A percentile compares a stretch with the other conserved stretches of the same genome.
These are phyloP conservation scores for Heterodera carotae DNA, from an alignment of 1,140 invertebrate species.

Conservation along the genomic window DNA sequence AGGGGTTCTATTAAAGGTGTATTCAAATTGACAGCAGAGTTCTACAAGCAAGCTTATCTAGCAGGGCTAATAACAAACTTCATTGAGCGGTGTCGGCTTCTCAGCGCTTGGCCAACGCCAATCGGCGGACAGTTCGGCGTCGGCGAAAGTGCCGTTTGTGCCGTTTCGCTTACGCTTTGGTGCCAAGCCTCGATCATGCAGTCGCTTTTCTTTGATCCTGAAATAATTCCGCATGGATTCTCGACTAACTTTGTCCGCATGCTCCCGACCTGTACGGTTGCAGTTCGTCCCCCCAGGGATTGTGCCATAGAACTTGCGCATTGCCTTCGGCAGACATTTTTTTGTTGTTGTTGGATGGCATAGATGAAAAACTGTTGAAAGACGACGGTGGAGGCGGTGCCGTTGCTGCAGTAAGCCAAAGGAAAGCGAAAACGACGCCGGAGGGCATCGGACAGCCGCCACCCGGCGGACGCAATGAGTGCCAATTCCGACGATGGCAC, in stretches of 20 bases:
- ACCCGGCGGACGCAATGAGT: background rate
- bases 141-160: background rate
- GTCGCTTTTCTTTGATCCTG: background rate
- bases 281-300: constrained; percentile 1
- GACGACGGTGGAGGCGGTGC: background rate
- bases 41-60: no score
- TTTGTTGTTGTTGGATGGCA: background rate
- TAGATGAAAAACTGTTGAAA: background rate
- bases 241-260: background rate
- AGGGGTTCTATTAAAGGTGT: no score
- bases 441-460: background rate
- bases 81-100: background rate
- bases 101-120: constrained; percentile 23
- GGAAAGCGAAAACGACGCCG: background rate
- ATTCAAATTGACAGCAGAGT: no score
- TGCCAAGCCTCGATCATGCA: background rate
- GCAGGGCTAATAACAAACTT: background rate
- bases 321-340: background rate
- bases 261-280: background rate
- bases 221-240: background rate
- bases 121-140: constrained; percentile 5
- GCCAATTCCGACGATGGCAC: constrained; percentile 1
- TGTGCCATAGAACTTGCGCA: background rate
- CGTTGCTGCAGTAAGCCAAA: background rate
- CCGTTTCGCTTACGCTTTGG: background rate